A percentile compares a stretch with the other conserved stretches of the same genome.
Evolutionary conservation across 2,888 invertebrate species (phyloP).

Genomic region (Rhodophaea formosa): DNA sequence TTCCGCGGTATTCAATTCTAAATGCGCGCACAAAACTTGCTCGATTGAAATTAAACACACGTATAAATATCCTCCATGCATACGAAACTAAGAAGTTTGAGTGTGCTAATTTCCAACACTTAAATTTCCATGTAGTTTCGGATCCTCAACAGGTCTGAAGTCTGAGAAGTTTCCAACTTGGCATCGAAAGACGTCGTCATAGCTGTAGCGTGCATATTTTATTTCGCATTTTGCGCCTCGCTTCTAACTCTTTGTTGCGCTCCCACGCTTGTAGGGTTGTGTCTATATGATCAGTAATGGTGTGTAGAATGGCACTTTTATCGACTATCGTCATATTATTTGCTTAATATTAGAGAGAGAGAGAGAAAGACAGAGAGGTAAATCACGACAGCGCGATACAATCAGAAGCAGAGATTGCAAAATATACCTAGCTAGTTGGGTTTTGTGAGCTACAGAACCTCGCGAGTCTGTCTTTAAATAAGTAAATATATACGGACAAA

Average conservation of each 20-base stretch:
- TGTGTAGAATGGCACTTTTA: no score
- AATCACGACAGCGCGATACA: no score
- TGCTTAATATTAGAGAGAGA: no score
- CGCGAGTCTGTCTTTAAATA: no score
- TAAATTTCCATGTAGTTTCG: slow-evolving; percentile 45
- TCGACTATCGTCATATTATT: no score
- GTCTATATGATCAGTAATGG: slow-evolving; percentile 5
- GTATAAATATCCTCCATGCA: slow-evolving; percentile 1
- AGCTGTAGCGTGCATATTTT: slow-evolving; percentile 68
- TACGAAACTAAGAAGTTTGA: slow-evolving; percentile 25
- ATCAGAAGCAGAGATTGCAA: no score
- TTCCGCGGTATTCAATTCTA: neutral
- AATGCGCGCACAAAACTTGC: neutral
- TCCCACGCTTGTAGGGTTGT: slow-evolving; percentile 26
- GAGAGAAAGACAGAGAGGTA: no score
- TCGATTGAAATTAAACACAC: slow-evolving; percentile 6
- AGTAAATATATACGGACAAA: no score
- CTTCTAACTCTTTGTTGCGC: slow-evolving; percentile 22
- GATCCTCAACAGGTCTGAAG: slow-evolving; percentile 57
- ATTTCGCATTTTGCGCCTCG: slow-evolving; percentile 41
- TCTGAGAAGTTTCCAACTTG: slow-evolving; percentile 48
- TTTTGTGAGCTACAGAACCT: no score
- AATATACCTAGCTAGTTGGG: no score
- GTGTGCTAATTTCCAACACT: slow-evolving; percentile 37
- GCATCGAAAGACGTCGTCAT: slow-evolving; percentile 44